Conservation (phyloP, 2,113 vertebrate genomes). For the Malurus alboscapulatus region DNA sequence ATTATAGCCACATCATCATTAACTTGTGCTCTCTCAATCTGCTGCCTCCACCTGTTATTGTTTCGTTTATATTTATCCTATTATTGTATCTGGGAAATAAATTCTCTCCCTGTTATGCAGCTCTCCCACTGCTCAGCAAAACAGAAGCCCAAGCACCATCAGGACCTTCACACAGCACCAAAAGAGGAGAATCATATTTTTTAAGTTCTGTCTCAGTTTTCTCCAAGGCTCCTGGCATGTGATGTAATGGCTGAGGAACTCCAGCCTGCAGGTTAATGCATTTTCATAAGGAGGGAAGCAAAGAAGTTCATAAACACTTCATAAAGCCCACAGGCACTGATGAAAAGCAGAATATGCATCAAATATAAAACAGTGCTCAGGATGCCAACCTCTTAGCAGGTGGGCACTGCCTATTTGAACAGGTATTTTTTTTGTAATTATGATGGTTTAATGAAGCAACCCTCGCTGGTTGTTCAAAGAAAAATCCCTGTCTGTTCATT, state of each 20-base stretch:
- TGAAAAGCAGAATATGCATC: conserved; percentile 18
- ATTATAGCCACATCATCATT: conserved; percentile 30
- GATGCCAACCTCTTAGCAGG: not conserved
- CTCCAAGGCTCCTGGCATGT: not conserved
- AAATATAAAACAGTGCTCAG: not conserved
- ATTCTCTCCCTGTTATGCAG: not conserved
- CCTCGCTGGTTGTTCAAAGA: not conserved
- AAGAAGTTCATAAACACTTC: conserved; percentile 9
- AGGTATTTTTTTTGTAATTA: not conserved
- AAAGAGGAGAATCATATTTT: not conserved
- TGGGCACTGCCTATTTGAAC: not conserved
- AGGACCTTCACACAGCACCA: not conserved
- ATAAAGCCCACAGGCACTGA: not conserved
- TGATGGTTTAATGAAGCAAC: conserved; percentile 30
- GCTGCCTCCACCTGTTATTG: conserved; percentile 38
- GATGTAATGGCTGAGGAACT: not conserved
- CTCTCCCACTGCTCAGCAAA: not conserved
- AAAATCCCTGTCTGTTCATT: not conserved
- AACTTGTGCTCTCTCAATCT: conserved; percentile 42
- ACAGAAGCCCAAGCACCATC: not conserved
- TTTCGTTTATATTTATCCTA: not conserved
- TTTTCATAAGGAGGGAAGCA: not conserved
- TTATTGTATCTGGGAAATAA: not conserved
- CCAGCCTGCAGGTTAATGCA: not conserved
- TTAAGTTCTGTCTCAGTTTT: not conserved